Base-by-base conservation (phyloP, 2,113 vertebrate genomes). In the Thinocorus orbignyianus region DNA sequence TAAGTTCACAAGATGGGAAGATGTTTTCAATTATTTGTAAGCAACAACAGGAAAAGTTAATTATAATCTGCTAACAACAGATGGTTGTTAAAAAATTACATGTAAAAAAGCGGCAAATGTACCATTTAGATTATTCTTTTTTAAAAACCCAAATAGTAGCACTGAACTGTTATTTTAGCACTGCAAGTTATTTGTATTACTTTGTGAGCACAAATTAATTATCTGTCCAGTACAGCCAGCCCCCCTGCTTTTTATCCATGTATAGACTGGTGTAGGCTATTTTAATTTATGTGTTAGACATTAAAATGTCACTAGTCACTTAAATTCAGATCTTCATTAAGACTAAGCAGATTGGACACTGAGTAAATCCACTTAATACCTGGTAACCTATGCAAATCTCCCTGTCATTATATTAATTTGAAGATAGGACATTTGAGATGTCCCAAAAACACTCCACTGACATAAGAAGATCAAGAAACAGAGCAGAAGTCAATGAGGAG, bases 191-290 rank as follows among this genome's bases (percentile, higher is more conserved):
- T 81, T 89, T 41, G 10, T 62, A 6, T 19, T 12, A 13, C 3
- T 81, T 65, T 83, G 25, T 58, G 39, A 74, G 17, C 12, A 57
- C 8, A 70, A 73, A 11, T 12, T 72, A 31, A 55, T 16, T 64
- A 22, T 22, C 20, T 72, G 16, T 22, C 24, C 39, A 52, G 10
- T 23, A 17, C 10, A 79, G 7, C 7, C 15, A 81, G 4, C 2
- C 4, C 33, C 11, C 11, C 7, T 26, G 30, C 19, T 15, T 72
- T 88, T 68, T 26, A 64, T 28, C 42, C 57, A 3, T 12, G 3
- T 48, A 9, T 33, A 48, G 20, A 30, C 3, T 44, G 0, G 0
- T 46, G 6, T 24, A n/a, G n/a, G 7, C 3, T 55, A 48, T n/a
- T 94, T 87, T 80, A 28, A 46, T 33, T 26, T n/a, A 44, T 30